Conservation (phyloP, 2,113 vertebrate genomes). For the Vulpes ferrilata region DNA sequence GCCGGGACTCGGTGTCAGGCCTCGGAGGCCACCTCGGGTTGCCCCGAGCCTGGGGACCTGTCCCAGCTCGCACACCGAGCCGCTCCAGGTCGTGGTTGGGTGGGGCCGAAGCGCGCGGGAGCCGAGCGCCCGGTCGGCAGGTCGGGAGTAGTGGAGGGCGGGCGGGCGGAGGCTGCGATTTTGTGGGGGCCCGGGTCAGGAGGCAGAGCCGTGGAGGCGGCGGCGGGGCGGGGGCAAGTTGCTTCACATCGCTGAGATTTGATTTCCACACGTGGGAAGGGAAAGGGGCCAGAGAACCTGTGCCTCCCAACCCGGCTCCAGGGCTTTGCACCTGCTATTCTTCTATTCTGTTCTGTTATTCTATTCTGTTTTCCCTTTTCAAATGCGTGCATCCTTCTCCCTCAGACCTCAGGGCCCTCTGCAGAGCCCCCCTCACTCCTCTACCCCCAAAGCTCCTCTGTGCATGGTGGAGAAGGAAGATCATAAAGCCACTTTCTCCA, state of each 20-base stretch:
- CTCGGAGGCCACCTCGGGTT: not conserved
- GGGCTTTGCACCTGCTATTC: not conserved
- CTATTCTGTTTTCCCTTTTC: not conserved
- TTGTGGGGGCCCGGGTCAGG: not conserved
- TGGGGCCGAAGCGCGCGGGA: not conserved
- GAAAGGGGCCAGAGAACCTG: not conserved
- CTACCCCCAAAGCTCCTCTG: not conserved
- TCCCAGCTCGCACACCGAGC: not conserved
- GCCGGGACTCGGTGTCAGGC: not conserved
- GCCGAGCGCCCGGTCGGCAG: not conserved
- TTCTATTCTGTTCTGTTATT: no score
- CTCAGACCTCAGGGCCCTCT: not conserved
- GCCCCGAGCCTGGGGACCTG: not conserved
- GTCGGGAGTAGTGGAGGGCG: not conserved
- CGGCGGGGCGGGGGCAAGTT: not conserved
- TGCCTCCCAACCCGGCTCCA: not conserved
- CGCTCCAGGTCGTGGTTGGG: not conserved
- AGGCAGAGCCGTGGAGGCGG: not conserved
- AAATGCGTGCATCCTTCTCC: not conserved
- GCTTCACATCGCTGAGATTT: not conserved
- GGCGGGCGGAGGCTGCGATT: not conserved
- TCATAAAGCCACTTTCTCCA: not conserved
- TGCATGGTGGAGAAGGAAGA: not conserved
- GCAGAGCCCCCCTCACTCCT: not conserved
- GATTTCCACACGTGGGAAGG: not conserved